These are phyloP conservation scores for Boloria euphrosyne DNA, from an alignment of 2,888 invertebrate species.

Conservation along the genomic window DNA sequence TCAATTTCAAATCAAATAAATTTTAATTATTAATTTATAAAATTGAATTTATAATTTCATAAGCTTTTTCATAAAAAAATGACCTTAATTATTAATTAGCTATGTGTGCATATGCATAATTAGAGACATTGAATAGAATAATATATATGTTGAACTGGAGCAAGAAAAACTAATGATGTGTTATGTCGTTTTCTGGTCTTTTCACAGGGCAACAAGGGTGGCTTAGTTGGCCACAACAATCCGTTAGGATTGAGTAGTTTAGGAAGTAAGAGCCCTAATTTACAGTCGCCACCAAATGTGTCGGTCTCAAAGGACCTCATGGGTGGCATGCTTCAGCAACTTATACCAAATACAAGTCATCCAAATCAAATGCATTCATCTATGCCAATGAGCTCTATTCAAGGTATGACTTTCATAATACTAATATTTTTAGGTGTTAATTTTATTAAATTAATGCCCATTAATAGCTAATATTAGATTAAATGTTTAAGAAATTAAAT, in stretches of 20 bases:
- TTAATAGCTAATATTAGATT: too few species aligned
- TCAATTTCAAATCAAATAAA: too few species aligned
- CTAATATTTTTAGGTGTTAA: not conserved
- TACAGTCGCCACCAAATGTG: conserved; percentile 93
- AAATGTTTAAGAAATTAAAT: too few species aligned
- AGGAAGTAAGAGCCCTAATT: conserved; percentile 91
- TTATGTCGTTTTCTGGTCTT: conserved; percentile 71
- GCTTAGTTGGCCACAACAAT: conserved; percentile 87
- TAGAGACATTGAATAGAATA: not conserved
- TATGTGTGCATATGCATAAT: not conserved
- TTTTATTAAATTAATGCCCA: too few species aligned
- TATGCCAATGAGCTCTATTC: conserved; percentile 88
- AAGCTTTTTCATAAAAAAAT: conserved; percentile 1
- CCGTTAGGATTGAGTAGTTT: conserved; percentile 88
- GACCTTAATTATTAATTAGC: not conserved
- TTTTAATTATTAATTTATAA: too few species aligned
- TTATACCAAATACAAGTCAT: conserved; percentile 88
- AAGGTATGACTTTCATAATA: conserved; percentile 72
- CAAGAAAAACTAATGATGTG: conserved; percentile 58
- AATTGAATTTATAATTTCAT: too few species aligned
- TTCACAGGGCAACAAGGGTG: conserved; percentile 86
- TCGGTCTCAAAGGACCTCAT: conserved; percentile 91
- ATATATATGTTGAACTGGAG: conserved; percentile 8
- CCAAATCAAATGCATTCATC: conserved; percentile 81
- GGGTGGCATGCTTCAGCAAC: conserved; percentile 86